Evolutionary conservation across 2,888 invertebrate genomes (phyloP).

Genomic region (Aphrophora alni): DNA sequence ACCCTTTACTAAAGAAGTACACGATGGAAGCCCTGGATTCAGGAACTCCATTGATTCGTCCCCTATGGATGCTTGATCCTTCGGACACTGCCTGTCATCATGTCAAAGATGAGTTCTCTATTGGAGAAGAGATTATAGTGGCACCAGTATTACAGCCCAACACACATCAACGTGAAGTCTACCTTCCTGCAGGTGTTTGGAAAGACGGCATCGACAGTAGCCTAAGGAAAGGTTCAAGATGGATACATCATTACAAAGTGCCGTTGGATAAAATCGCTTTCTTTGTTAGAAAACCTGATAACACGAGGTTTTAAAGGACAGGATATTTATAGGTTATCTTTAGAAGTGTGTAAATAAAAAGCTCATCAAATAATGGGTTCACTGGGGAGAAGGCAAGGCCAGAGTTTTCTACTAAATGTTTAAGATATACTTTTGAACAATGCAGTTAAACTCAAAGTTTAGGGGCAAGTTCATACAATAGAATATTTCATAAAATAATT

Average conservation of each 20-base stretch:
- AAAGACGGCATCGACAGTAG: slow-evolving; percentile 88
- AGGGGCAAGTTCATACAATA: too few species aligned
- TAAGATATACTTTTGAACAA: too few species aligned
- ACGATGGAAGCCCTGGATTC: slow-evolving; percentile 79
- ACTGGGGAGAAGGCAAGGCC: too few species aligned
- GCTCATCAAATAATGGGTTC: too few species aligned
- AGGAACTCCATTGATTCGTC: slow-evolving; percentile 84
- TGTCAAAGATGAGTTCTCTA: slow-evolving; percentile 84
- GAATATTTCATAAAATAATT: too few species aligned
- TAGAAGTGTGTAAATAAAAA: too few species aligned
- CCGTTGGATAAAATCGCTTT: slow-evolving; percentile 80
- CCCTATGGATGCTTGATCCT: slow-evolving; percentile 88
- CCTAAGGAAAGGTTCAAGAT: slow-evolving; percentile 83
- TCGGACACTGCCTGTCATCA: slow-evolving; percentile 77
- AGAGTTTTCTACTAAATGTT: too few species aligned
- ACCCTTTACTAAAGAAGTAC: slow-evolving; percentile 77
- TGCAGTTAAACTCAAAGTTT: too few species aligned
- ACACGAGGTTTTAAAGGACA: slow-evolving; percentile 76
- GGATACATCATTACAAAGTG: slow-evolving; percentile 88
- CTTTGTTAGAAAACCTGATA: slow-evolving; percentile 84
- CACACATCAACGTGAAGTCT: slow-evolving; percentile 75
- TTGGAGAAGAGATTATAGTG: slow-evolving; percentile 89
- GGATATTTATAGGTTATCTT: too few species aligned
- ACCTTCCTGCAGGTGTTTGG: slow-evolving; percentile 92
- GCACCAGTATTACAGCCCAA: slow-evolving; percentile 82